Evolutionary conservation across 2,113 vertebrate species (phyloP).

Genomic region (Phalacrocorax brasilianus): DNA sequence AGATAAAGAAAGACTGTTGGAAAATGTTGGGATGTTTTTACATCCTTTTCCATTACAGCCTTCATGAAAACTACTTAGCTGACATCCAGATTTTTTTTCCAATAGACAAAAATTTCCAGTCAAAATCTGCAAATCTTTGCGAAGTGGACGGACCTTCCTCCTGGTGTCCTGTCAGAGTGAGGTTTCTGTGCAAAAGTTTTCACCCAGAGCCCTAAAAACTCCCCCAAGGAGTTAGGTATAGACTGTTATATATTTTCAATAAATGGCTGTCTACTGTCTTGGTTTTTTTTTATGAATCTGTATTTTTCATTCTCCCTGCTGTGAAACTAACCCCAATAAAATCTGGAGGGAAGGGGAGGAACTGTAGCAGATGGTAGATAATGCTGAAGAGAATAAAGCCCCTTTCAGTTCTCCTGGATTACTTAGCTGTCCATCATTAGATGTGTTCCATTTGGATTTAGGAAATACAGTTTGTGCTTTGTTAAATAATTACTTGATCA

Average conservation of each 20-base stretch:
- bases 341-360: neutral
- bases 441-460: neutral
- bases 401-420: neutral
- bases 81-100: neutral
- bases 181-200: neutral
- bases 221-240: fast-evolving
- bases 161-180: neutral
- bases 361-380: neutral
- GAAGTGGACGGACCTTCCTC: neutral
- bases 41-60: neutral
- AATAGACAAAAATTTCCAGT: neutral
- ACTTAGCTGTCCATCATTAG: neutral
- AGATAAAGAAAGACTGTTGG: neutral
- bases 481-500: neutral
- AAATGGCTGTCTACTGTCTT: neutral
- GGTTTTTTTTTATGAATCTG: neutral
- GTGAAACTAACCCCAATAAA: neutral
- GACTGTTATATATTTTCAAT: neutral
- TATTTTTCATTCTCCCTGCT: neutral
- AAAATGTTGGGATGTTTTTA: neutral
- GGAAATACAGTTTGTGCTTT: neutral
- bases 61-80: neutral
- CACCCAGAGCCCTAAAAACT: neutral
- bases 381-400: neutral
- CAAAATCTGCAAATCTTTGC: neutral